Conservation (phyloP, 2,797 vertebrate genomes). For the Florisuga fusca region DNA sequence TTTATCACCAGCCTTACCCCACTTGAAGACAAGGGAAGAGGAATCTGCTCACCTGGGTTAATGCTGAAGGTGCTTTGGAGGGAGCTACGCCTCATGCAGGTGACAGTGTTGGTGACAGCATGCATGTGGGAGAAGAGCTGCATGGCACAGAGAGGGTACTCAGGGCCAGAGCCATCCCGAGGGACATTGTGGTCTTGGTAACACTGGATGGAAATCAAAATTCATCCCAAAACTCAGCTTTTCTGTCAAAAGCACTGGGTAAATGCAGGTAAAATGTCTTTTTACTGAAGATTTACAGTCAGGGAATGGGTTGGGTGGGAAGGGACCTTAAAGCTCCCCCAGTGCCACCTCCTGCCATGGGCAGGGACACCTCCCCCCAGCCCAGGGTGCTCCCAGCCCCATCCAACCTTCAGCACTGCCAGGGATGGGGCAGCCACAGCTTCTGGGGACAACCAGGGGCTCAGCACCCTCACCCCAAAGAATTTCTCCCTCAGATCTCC, state of each 20-base stretch:
- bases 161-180: slow-evolving; percentile 76
- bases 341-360: too few relatives aligned
- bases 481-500: too few relatives aligned
- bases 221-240: accelerated
- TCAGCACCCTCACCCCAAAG: too few relatives aligned
- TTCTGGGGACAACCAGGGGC: too few relatives aligned
- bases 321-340: too few relatives aligned
- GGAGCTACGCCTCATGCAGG: slow-evolving; percentile 92
- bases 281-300: background rate
- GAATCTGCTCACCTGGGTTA: slow-evolving; percentile 83
- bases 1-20: background rate
- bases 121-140: slow-evolving; percentile 96
- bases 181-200: slow-evolving; percentile 85
- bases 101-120: slow-evolving; percentile 89
- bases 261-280: accelerated
- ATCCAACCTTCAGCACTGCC: too few relatives aligned
- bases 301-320: too few relatives aligned
- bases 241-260: accelerated
- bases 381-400: too few relatives aligned
- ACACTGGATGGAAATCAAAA: slow-evolving; percentile 77
- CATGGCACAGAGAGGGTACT: slow-evolving; percentile 93
- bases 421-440: too few relatives aligned
- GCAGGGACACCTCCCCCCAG: too few relatives aligned
- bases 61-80: slow-evolving; percentile 89
- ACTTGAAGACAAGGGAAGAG: background rate